These are phyloP conservation scores for Drosophila pseudoobscura DNA, from an alignment of 1,140 invertebrate species.

Conservation along the genomic window DNA sequence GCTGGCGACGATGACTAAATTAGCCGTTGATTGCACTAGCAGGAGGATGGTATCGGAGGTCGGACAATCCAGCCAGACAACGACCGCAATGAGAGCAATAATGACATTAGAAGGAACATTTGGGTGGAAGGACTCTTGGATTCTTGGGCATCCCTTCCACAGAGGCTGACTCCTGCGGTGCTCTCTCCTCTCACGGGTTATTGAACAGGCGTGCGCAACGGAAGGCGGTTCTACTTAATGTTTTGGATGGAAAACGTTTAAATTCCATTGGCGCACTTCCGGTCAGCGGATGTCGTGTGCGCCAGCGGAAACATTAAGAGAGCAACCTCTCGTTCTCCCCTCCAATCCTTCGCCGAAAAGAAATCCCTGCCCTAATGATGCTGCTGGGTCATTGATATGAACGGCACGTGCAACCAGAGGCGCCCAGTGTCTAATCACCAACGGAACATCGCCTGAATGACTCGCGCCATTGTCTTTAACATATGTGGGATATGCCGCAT, in stretches of 20 bases:
- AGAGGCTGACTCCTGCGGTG: slow-evolving; percentile 49
- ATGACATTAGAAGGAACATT: slow-evolving; percentile 57
- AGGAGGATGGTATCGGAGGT: slow-evolving; percentile 2
- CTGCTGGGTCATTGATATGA: slow-evolving; percentile 44
- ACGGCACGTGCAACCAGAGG: slow-evolving; percentile 54
- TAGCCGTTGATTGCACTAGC: slow-evolving; percentile 64
- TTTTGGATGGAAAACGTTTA: slow-evolving; percentile 79
- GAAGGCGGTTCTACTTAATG: slow-evolving; percentile 77
- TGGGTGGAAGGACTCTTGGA: slow-evolving; percentile 16
- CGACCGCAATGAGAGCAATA: slow-evolving; percentile 76
- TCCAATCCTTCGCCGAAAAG: neutral
- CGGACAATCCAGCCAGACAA: slow-evolving; percentile 40
- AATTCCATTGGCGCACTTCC: slow-evolving; percentile 79
- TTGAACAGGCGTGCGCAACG: slow-evolving; percentile 76
- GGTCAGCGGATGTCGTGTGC: slow-evolving; percentile 78
- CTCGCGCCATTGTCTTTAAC: slow-evolving; percentile 46
- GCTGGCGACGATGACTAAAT: slow-evolving; percentile 70
- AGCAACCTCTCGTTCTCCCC: slow-evolving; percentile 6
- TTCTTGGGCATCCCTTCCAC: slow-evolving; percentile 8
- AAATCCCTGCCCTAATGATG: slow-evolving; percentile 54
- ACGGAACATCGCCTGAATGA: slow-evolving; percentile 42
- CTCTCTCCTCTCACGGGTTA: slow-evolving; percentile 56
- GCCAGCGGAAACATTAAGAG: slow-evolving; percentile 79
- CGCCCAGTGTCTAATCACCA: slow-evolving; percentile 53
- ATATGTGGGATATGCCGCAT: slow-evolving; percentile 18